Evolutionary conservation across 2,113 vertebrate genomes (phyloP).

Genomic region (Morone saxatilis): DNA sequence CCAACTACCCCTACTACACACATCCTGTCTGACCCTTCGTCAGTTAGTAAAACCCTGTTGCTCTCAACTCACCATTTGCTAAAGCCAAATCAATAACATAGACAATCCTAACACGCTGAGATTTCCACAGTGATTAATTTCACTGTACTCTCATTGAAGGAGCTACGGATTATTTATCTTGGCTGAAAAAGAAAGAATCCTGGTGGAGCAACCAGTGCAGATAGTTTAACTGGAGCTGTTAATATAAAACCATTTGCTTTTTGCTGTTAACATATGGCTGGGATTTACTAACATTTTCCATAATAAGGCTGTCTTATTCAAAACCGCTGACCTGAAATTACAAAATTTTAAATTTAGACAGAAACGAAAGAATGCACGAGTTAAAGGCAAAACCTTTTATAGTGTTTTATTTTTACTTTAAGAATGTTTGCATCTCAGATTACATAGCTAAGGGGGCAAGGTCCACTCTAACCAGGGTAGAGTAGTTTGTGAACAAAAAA

Average conservation of each 20-base stretch:
- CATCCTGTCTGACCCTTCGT: neutral
- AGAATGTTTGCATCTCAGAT: neutral
- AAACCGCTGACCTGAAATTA: slow-evolving; percentile 9
- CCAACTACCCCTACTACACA: neutral
- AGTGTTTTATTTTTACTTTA: slow-evolving; percentile 4
- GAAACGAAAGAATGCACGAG: neutral
- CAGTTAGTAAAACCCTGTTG: neutral
- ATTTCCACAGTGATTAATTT: neutral
- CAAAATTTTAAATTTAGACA: neutral
- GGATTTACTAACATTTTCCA: neutral
- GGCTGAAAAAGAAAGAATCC: neutral
- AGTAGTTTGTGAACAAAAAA: slow-evolving; percentile 39
- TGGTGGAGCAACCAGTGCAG: neutral
- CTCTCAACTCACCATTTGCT: slow-evolving; percentile 3
- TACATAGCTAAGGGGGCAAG: neutral
- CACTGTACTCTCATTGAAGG: neutral
- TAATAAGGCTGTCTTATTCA: slow-evolving; percentile 1
- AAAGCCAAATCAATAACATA: neutral
- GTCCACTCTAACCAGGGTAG: slow-evolving; percentile 6
- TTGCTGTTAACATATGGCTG: too few species aligned
- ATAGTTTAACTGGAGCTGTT: neutral
- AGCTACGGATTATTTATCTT: neutral
- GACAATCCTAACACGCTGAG: neutral
- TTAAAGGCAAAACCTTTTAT: neutral
- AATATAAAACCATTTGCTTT: too few species aligned